These are phyloP conservation scores for Noctua janthina DNA, from an alignment of 2,888 invertebrate genomes.

Conservation along the genomic window DNA sequence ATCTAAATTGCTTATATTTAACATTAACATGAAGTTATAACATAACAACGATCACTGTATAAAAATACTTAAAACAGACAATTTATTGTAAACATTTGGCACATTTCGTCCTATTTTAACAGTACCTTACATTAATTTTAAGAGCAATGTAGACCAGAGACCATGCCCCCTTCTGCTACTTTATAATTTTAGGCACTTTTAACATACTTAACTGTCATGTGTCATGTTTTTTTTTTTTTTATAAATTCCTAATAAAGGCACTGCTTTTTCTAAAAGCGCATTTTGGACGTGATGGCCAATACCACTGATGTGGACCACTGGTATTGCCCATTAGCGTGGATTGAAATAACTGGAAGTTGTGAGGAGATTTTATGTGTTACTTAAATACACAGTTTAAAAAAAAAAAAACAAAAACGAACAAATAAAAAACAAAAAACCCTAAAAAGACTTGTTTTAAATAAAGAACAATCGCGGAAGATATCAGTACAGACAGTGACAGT, in stretches of 20 bases:
- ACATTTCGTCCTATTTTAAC: conserved; percentile 47
- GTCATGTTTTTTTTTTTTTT: neutral
- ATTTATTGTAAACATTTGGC: conserved; percentile 57
- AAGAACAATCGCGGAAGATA: too few species aligned
- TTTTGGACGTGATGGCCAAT: neutral
- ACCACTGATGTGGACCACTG: neutral
- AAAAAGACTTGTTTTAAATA: too few species aligned
- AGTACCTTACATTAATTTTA: conserved; percentile 30
- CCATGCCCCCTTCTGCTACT: neutral
- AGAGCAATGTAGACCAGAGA: conserved; percentile 8
- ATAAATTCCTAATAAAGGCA: conserved; percentile 11
- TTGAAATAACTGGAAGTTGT: neutral
- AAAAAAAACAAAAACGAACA: too few species aligned
- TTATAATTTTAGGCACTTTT: conserved; percentile 12
- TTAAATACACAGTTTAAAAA: too few species aligned
- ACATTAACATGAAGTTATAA: conserved; percentile 40
- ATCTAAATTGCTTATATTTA: conserved; percentile 46
- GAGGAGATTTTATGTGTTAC: neutral
- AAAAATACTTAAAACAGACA: conserved; percentile 55
- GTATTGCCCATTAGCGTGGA: neutral
- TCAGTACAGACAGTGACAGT: too few species aligned
- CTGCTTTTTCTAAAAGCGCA: neutral
- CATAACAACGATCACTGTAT: conserved; percentile 52
- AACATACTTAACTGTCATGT: neutral
- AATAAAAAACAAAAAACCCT: too few species aligned